Evolutionary conservation across 2,888 invertebrate genomes (phyloP), one percentile per base, ranked within the genome.

Genomic region (Endotricha flammealis): DNA sequence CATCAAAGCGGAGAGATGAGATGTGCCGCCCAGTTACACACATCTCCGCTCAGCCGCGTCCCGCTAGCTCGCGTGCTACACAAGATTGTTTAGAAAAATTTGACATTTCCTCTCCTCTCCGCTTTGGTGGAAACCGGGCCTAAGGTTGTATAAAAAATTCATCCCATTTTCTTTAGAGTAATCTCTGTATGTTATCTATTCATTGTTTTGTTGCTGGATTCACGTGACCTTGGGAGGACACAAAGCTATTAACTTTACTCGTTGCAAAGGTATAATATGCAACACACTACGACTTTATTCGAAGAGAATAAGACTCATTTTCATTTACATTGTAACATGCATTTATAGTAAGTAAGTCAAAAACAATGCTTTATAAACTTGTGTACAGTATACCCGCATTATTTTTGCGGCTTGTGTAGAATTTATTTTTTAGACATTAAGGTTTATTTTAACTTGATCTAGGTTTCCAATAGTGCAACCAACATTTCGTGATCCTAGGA

Each of bases 171-270:
- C n/a, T n/a, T n/a, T n/a, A n/a, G n/a, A n/a, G n/a, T n/a, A n/a
- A n/a, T n/a, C n/a, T n/a, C n/a, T n/a, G n/a, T n/a, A n/a, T n/a
- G n/a, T n/a, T n/a, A n/a, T n/a, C n/a, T n/a, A n/a, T 17, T 17
- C 7, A 17, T 17, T 17, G 20, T 17, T n/a, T n/a, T n/a, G n/a
- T n/a, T n/a, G n/a, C n/a, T n/a, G n/a, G n/a, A n/a, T n/a, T n/a
- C n/a, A 20, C 20, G 12, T 12, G 27, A 27, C 27, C 27, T 27
- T 27, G 27, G 27, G 12, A 27, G 27, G 27, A 27, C 27, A 12
- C 6, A 8, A 12, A 12, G 27, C 12, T 12, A 27, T 12, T 27
- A 12, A 27, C 27, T 27, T 10, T 12, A 27, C 10, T 27, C 12
- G 12, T 4, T 20, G 20, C 27, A 27, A 12, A 8, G 5, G 7